phyloP scores from a whole-genome alignment of 1,140 invertebrate species.

The Goniozus legneri region DNA sequence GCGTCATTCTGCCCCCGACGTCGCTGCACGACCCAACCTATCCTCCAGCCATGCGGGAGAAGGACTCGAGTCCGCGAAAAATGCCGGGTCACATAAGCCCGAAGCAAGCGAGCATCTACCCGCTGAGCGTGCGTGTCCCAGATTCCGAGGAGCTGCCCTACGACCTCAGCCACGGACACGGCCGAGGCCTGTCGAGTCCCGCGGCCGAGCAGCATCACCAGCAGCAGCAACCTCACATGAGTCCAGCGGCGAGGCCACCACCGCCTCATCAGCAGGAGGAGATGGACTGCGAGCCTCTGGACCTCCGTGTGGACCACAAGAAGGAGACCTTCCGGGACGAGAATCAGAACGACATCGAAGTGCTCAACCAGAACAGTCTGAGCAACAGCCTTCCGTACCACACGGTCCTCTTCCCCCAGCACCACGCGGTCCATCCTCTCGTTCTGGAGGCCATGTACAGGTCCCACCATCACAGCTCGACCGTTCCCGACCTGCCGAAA shows the following conservation, averaged over 20 bases:
- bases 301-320: constrained; percentile 78
- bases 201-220: constrained; percentile 18
- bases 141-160: constrained; percentile 57
- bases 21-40: constrained; percentile 46
- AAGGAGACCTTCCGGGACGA: constrained; percentile 70
- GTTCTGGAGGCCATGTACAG: constrained; percentile 71
- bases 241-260: constrained; percentile 51
- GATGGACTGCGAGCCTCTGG: constrained; percentile 64
- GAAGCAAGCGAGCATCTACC: constrained; percentile 70
- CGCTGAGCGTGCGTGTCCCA: constrained; percentile 59
- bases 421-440: constrained; percentile 62
- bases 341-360: constrained; percentile 58
- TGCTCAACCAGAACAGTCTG: constrained; percentile 45
- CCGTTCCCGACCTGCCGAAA: constrained; percentile 48
- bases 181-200: constrained; percentile 27
- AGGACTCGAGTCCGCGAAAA: constrained; percentile 74
- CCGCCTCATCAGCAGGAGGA: constrained; percentile 36
- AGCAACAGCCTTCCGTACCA: constrained; percentile 43
- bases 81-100: constrained; percentile 68
- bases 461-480: constrained; percentile 51
- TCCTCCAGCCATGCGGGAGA: constrained; percentile 68
- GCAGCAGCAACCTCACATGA: constrained; percentile 54
- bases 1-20: constrained; percentile 44
- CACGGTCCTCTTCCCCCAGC: constrained; percentile 59
- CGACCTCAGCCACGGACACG: constrained; percentile 55